These are phyloP conservation scores for Nixonia krombeini DNA, from an alignment of 1,140 invertebrate species.

Conservation along the genomic window DNA sequence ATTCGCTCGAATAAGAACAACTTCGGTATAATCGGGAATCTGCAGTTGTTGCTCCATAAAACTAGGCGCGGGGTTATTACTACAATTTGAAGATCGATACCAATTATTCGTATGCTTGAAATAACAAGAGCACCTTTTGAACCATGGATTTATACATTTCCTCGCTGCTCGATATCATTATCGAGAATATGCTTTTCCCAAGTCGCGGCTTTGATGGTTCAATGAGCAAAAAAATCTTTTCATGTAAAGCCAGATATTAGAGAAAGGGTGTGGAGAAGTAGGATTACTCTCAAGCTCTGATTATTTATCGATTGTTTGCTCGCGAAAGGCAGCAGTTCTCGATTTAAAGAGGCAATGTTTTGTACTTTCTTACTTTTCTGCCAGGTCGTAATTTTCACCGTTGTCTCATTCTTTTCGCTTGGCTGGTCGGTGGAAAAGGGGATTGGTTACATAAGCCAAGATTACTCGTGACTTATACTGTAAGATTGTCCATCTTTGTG, in stretches of 20 bases:
- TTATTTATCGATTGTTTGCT: not conserved
- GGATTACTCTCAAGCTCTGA: not conserved
- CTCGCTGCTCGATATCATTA: not conserved
- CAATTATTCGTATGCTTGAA: not conserved
- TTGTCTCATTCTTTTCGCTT: not conserved
- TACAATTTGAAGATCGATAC: not conserved
- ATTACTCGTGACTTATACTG: not conserved
- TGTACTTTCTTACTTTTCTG: not conserved
- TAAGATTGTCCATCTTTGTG: not conserved
- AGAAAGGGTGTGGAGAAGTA: not conserved
- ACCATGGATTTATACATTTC: not conserved
- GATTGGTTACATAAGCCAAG: not conserved
- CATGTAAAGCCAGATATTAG: constrained; percentile 3
- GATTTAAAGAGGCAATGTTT: constrained; percentile 3
- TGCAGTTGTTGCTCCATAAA: too few relatives aligned
- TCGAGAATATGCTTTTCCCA: not conserved
- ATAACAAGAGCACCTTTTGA: not conserved
- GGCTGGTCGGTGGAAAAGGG: not conserved
- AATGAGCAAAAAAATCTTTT: not conserved
- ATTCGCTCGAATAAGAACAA: too few relatives aligned
- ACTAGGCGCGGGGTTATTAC: too few relatives aligned
- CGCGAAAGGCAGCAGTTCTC: constrained; percentile 1
- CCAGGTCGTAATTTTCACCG: not conserved
- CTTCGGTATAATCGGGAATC: too few relatives aligned
- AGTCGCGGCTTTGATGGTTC: not conserved